Base-by-base conservation (phyloP, 1,140 invertebrate genomes). In the Pemphigus obesinymphae region DNA sequence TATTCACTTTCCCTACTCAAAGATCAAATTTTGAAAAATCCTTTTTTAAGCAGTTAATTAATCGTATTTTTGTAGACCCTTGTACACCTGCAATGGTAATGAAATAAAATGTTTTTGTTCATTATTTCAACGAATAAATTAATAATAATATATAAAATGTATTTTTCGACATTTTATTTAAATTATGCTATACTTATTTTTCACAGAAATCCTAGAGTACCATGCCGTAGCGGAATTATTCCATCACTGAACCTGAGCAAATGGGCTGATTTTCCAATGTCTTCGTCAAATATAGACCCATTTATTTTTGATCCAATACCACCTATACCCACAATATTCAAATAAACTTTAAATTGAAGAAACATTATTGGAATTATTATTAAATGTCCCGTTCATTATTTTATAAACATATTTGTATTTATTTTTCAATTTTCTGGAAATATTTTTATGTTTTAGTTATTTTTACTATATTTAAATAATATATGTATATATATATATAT, bases 201-300 rank as follows among this genome's bases (percentile, higher is more conserved):
- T 13, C 89, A 58, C 86, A 96, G 94, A 84, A 96, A 96, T 88
- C 95, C 95, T 17, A 90, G 95, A 85, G 94, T 96, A 82, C 93
- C 95, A 13, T 96, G 95, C 87, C 91, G 92, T 87, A 95, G 93
- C 86, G 94, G 94, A 76, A 90, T 96, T 43, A 90, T 97, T 80
- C 94, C 95, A n/a, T 90, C 91, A 82, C 93, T 96, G 83, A 95
- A 97, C 87, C 90, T 96, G 82, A 92, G 89, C 83, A 96, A 96
- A 87, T 97, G 95, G 95, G 93, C 94, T 11, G 94, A 95, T 50
- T 85, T 68, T 68, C 66, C 66, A 23, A 68, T 20, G 37, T 68
- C 66, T 0, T 63, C 78, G 5, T 37, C 37, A 7, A 34, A 63
- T 43, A 26, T 48, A 20, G 34, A 48, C 15, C 78, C 66, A 1